phyloP scores from a whole-genome alignment of 2,888 invertebrate species.

The Pseudococcus viburni region DNA sequence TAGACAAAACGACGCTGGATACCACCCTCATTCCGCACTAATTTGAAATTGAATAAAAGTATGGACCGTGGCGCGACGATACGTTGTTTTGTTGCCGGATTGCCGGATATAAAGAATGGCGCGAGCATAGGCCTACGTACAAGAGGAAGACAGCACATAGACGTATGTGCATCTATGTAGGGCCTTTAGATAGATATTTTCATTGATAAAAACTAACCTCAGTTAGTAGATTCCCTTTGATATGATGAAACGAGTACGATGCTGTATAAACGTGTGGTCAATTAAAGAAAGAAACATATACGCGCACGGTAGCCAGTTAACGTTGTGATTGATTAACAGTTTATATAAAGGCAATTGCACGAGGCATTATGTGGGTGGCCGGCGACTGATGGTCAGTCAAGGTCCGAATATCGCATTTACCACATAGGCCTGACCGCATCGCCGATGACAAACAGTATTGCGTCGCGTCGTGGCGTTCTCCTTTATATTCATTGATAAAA shows the following conservation, averaged over 20 bases:
- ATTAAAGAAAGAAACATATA: conserved; percentile 49
- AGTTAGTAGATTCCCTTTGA: conserved; percentile 2
- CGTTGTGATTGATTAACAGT: conserved; percentile 54
- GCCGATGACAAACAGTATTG: conserved; percentile 62
- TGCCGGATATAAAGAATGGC: neutral
- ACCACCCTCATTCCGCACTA: too few species aligned
- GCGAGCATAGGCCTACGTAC: neutral
- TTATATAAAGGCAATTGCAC: conserved; percentile 61
- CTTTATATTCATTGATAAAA: conserved; percentile 61
- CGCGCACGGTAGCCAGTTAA: conserved; percentile 49
- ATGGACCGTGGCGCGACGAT: too few species aligned
- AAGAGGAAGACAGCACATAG: neutral
- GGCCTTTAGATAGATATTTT: neutral
- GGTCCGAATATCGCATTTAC: conserved; percentile 61
- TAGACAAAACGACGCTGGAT: too few species aligned
- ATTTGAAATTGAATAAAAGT: too few species aligned
- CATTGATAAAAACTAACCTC: neutral
- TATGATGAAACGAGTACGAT: neutral
- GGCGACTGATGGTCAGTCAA: conserved; percentile 52
- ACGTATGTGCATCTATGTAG: neutral
- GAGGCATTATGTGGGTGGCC: conserved; percentile 66
- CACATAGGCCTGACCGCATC: conserved; percentile 8
- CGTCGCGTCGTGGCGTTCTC: conserved; percentile 14
- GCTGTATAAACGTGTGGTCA: conserved; percentile 44
- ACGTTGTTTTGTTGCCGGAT: neutral